Evolutionary conservation across 2,113 vertebrate genomes (phyloP).

Genomic region (Phoenicopterus ruber): DNA sequence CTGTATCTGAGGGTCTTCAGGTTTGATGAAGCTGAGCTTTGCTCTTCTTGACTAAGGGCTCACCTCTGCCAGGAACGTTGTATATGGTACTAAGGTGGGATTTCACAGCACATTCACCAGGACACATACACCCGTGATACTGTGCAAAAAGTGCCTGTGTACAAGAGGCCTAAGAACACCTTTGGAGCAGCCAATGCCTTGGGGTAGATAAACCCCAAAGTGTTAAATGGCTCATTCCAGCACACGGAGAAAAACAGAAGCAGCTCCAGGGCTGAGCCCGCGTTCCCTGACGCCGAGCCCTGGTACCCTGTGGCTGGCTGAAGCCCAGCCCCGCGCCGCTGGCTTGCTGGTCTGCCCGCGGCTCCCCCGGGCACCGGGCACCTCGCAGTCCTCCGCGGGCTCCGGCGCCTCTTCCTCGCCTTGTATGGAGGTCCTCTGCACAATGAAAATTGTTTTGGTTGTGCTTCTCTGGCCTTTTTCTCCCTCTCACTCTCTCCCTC

Average conservation of each 20-base stretch:
- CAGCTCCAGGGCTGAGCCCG: background rate
- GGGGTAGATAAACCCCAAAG: background rate
- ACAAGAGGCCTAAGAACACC: background rate
- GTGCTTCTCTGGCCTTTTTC: constrained; percentile 18
- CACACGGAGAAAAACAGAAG: background rate
- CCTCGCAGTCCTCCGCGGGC: background rate
- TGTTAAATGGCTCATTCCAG: background rate
- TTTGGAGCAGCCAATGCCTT: background rate
- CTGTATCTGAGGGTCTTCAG: background rate
- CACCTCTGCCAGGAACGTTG: background rate
- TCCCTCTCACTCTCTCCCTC: background rate
- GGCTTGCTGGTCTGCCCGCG: background rate
- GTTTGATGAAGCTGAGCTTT: background rate
- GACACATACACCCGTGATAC: background rate
- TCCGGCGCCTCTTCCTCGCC: background rate
- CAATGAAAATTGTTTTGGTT: background rate
- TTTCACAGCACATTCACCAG: background rate
- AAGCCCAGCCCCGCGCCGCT: accelerated
- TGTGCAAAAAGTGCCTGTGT: background rate
- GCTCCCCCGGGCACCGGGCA: background rate
- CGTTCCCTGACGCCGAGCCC: background rate
- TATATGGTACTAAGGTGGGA: background rate
- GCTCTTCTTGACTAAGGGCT: background rate
- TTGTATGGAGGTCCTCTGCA: constrained; percentile 25
- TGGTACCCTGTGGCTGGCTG: background rate